Base-by-base conservation (phyloP, 2,888 invertebrate species). In the Andrena bucephala region DNA sequence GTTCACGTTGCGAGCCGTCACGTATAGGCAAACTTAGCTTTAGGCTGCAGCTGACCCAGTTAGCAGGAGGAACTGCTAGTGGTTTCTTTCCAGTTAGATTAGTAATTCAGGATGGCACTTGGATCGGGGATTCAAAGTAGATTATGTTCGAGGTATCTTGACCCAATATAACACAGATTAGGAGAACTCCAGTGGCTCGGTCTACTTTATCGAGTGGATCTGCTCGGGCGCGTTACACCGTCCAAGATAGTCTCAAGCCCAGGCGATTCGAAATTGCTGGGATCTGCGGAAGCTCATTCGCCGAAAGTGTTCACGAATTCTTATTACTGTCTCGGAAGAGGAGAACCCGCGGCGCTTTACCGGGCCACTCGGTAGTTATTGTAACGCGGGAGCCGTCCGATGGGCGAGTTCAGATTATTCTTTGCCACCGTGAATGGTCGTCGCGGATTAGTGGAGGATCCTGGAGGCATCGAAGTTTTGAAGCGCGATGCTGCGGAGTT, bases 391-490 rank as follows among this genome's bases (percentile, higher is more conserved):
- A 24, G 10, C 50, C 33, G 36, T n/a, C 8, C 68, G 27, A 57
- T 57, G 10, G 68, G 4, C 20, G 16, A 8, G 20, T 27, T 36
- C 13, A 27, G 33, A 57, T 69, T 69, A 36, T 59, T n/a, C 59
- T 70, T 70, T 16, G 36, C 42, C 29, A 31, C 20, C 59, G 57
- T 27, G 65, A 36, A 10, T 48, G 36, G 16, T 36, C 65, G 65
- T 36, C 8, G 65, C 54, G 73, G 57, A 69, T 65, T 59, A 54
- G 36, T 66, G 66, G 76, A 76, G 54, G 63, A 73, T 59, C 52
- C 63, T 36, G 33, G 8, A 69, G 29, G 52, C 68, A 76, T 70
- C 54, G 69, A 76, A 62, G 59, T 29, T 76, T 76, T 71, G 27
- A 24, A 76, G 70, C 59, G 33, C 50, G 68, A 50, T 36, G 16